Evolutionary conservation across 2,797 vertebrate species (phyloP), one percentile per base, ranked within the genome.

Genomic region (Fistularia tabacaria): DNA sequence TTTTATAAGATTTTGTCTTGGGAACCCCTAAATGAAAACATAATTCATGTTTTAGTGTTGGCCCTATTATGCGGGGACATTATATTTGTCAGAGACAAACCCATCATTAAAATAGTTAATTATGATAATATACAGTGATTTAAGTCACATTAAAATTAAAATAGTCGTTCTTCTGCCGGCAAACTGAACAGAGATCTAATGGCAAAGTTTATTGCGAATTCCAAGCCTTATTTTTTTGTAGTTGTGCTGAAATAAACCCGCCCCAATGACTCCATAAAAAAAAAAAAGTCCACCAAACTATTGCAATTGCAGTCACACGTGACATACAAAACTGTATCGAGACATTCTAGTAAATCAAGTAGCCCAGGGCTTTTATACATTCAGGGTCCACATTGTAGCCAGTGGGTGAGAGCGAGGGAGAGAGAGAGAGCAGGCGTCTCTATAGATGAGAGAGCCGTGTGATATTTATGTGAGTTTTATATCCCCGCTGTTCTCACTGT

Each of bases 381-480:
- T 65, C 51, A 43, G 55, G 62, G 40, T 66, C 45, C 66, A 79
- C 69, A 77, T 60, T 53, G 65, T 8, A 59, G 54, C 62, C 77
- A 67, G 64, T 76, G 74, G 74, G 62, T 10, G 49, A 59, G 61
- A 64, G 49, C 14, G 1, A 42, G 59, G 49, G 49, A 49, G 48
- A 71, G 66, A 60, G 55, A 49, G 46, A 40, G 67, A 77, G 71
- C 71, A 69, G 69, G 64, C 69, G 52, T 67, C 74, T 80, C 67
- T 70, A 75, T 77, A 82, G 72, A 83, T 67, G 76, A 82, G 80
- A 77, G 77, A 71, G 73, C 73, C n/a, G 64, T 76, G 82, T 81
- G 77, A 87, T 86, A 87, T 88, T 88, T 85, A 86, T 85, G 79
- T 73, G 82, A 80, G 81, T 85, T 90, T 87, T 88, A 87, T 85